Conservation (phyloP, 2,797 vertebrate species). For the Thamnophis elegans region DNA sequence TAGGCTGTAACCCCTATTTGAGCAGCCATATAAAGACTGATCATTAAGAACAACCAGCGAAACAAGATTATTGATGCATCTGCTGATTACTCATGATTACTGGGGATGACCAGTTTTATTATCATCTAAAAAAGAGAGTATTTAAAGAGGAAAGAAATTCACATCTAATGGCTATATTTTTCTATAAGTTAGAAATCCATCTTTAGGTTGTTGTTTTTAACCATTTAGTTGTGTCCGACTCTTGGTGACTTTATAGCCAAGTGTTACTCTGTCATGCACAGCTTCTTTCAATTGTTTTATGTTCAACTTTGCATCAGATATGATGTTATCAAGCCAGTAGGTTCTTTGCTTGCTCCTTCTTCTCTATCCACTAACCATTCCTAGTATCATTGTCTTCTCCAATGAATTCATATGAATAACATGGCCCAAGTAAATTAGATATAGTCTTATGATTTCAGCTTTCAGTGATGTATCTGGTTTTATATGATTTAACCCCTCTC, state of each 20-base stretch:
- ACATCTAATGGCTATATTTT: neutral
- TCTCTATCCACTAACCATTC: neutral
- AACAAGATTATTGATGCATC: neutral
- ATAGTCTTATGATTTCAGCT: neutral
- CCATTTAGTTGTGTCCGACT: neutral
- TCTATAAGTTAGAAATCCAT: neutral
- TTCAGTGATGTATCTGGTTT: neutral
- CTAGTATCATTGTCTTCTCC: neutral
- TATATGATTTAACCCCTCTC: neutral
- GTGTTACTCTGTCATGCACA: neutral
- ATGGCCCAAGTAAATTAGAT: neutral
- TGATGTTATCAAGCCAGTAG: neutral
- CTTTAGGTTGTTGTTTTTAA: neutral
- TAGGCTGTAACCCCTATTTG: neutral
- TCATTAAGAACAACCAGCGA: neutral
- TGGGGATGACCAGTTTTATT: neutral
- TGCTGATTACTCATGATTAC: neutral
- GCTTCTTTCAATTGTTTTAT: neutral
- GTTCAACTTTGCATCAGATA: neutral
- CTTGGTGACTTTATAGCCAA: neutral
- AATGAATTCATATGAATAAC: neutral
- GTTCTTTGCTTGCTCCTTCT: neutral
- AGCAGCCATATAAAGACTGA: neutral
- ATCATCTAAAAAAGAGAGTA: neutral
- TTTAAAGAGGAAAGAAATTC: neutral